These are phyloP conservation scores for Podilymbus podiceps DNA, from an alignment of 2,113 vertebrate genomes.

Conservation along the genomic window DNA sequence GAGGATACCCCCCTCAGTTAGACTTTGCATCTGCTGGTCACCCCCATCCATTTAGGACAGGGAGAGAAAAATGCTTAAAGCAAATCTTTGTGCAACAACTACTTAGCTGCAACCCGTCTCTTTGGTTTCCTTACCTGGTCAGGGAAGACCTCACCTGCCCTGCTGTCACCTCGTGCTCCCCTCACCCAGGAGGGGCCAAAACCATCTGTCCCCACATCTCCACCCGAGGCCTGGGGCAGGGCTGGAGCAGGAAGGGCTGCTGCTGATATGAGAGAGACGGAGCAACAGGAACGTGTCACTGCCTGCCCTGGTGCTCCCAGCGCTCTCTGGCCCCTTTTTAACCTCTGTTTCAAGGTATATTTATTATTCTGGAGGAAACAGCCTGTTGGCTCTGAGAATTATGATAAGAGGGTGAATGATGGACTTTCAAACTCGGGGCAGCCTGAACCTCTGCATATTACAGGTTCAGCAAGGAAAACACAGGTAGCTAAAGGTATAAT, in stretches of 20 bases:
- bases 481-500: neutral
- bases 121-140: neutral
- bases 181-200: neutral
- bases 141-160: neutral
- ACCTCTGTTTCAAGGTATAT: constrained; percentile 21
- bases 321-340: neutral
- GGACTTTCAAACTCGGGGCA: neutral
- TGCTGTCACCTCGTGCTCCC: neutral
- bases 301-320: constrained; percentile 20
- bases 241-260: neutral
- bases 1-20: neutral
- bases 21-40: neutral
- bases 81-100: neutral
- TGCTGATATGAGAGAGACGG: neutral
- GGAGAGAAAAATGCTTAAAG: neutral
- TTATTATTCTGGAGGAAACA: constrained; percentile 42
- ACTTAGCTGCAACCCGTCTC: neutral
- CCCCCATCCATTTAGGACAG: accelerated
- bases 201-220: neutral
- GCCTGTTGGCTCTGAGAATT: neutral
- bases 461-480: neutral
- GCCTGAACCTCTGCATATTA: neutral
- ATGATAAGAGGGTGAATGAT: neutral
- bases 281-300: neutral
- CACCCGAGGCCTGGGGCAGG: neutral